A percentile compares a stretch with the other conserved stretches of the same genome.
phyloP scores from a whole-genome alignment of 1,140 invertebrate species.

The Drosophila equinoxialis region DNA sequence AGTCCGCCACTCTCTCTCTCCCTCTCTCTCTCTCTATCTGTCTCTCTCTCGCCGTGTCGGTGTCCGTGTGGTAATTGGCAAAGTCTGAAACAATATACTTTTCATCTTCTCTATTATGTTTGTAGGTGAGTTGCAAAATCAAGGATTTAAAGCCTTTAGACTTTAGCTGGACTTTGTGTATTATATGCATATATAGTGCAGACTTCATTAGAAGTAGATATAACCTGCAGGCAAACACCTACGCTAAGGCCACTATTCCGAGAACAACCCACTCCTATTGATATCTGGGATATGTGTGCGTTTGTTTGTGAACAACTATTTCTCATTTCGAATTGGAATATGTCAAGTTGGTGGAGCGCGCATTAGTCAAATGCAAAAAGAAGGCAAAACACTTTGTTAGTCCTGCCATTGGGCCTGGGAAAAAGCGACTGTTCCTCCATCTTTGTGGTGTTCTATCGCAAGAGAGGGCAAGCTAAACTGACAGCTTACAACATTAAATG shows the following conservation, averaged over 20 bases:
- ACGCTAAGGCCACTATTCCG: background rate
- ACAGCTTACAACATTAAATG: conserved; percentile 53
- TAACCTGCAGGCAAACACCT: background rate
- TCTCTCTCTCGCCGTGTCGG: background rate
- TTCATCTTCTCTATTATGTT: conserved; percentile 14
- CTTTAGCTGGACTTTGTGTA: background rate
- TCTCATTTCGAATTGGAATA: conserved; percentile 68
- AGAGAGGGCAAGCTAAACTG: conserved; percentile 24
- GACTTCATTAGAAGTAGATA: background rate
- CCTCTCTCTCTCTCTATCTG: no score
- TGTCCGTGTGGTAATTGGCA: conserved; percentile 18
- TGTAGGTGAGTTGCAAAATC: background rate
- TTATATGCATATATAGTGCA: background rate
- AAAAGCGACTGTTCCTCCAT: conserved; percentile 20
- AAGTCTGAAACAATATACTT: conserved; percentile 2
- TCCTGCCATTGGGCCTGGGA: conserved; percentile 25
- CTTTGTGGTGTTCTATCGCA: conserved; percentile 44
- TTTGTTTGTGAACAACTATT: conserved; percentile 50
- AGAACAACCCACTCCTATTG: background rate
- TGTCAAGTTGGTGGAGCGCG: conserved; percentile 59
- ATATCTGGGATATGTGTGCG: background rate
- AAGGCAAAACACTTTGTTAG: conserved; percentile 14
- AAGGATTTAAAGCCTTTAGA: conserved; percentile 12
- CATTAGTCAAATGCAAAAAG: conserved; percentile 67
- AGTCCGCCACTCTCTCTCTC: background rate